Percentiles rank a stretch among this genome's conserved stretches.
phyloP scores from a whole-genome alignment of 1,140 invertebrate genomes.

The Cotesia chilonis region DNA sequence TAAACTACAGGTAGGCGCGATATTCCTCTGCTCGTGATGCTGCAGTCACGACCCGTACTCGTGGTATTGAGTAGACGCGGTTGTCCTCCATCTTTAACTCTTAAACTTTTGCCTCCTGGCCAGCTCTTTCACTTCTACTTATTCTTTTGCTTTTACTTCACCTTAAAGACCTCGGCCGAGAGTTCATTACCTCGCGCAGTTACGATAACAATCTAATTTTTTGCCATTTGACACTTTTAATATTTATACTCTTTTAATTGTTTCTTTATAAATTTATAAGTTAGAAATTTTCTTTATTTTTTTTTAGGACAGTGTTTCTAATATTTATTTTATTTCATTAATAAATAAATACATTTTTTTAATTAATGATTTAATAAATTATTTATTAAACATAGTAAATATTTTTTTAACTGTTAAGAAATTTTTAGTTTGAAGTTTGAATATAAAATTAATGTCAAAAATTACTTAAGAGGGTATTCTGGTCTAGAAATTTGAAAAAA shows the following conservation, averaged over 20 bases:
- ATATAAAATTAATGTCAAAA: no score
- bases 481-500: no score
- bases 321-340: no score
- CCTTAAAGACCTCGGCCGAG: neutral
- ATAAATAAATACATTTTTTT: no score
- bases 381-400: no score
- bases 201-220: slow-evolving; percentile 42
- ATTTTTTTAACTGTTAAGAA: no score
- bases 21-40: slow-evolving; percentile 34
- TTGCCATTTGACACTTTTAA: slow-evolving; percentile 32
- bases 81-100: slow-evolving; percentile 30
- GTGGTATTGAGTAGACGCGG: slow-evolving; percentile 5
- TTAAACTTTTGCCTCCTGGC: slow-evolving; percentile 18
- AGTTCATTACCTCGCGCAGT: slow-evolving; percentile 43
- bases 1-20: slow-evolving; percentile 47
- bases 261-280: neutral
- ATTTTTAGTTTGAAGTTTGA: no score
- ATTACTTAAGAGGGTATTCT: no score
- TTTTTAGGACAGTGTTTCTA: no score
- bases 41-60: slow-evolving; percentile 34
- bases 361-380: no score
- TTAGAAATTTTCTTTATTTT: slow-evolving; percentile 36
- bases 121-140: slow-evolving; percentile 6
- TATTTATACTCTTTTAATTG: slow-evolving; percentile 36
- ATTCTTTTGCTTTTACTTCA: slow-evolving; percentile 8